Base-by-base conservation (phyloP, 2,113 vertebrate species). In the Glaucomys volans region DNA sequence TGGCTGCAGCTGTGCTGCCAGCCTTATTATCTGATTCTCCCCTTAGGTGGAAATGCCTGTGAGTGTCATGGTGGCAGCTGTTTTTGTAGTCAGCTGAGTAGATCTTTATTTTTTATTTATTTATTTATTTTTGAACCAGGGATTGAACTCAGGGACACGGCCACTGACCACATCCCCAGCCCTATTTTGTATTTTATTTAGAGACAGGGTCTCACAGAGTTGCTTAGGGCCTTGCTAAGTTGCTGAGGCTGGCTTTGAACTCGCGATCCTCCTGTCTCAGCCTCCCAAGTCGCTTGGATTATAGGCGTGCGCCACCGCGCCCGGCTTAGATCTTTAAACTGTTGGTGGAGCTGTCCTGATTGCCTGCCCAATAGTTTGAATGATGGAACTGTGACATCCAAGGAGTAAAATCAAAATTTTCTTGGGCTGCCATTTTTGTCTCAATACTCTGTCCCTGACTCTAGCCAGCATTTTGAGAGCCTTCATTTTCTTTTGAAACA, bases 401-500 rank as follows among this genome's bases (percentile, higher is more conserved):
- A 88, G 42, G 67, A 62, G 9, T 87, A 91, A 88, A 81, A 74
- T 95, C 47, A 64, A 2, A 69, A 28, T 74, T 69, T 80, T 77
- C 32, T 26, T 32, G 13, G 52, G 11, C 75, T 95, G 67, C 47
- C 40, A 17, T 67, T 77, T 0, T 89, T 62, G 52, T 93, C 3
- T 3, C 40, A 69, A 0, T 71, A 30, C 3, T 13, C 71, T 35
- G 50, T 82, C 24, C 87, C 50, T 92, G 76, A 69, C 8, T 13
- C 62, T 67, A 35, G 59, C 71, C 57, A 80, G 62, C 72, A 54
- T 79, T 57, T 81, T 88, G 94, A 90, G 66, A 59, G 35, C 17
- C 62, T 91, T 85, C 81, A 20, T 95, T 94, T 86, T 92, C 42
- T 86, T 92, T 82, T 64, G 86, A 95, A 96, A 92, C 22, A 28